Base-by-base conservation (phyloP, 2,888 invertebrate genomes). In the Acholoe squamosa region DNA sequence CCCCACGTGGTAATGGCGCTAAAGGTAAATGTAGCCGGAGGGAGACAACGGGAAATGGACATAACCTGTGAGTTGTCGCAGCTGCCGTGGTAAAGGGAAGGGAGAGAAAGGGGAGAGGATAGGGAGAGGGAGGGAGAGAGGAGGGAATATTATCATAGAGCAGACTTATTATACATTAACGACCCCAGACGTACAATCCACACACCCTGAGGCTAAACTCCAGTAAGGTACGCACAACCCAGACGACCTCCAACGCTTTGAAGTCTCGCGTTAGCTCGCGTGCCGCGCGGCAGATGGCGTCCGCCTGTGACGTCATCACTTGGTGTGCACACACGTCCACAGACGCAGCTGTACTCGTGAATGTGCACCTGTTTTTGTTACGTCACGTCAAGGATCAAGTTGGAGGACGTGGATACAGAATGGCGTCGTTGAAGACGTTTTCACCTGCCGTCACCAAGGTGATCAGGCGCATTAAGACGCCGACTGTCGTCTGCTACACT, bases 191-290 rank as follows among this genome's bases (percentile, higher is more conserved):
- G 16, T 7, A 71, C 7, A 0, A 0, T 3, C 28, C 28, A 28
- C 3, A 25, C 28, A n/a, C 71, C 71, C 71, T 25, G 28, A 25
- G 28, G 71, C 71, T 25, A 71, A 71, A 71, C 25, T 71, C 71
- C 28, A 71, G 71, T 71, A 71, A 71, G 19, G 71, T 71, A 71
- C 71, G n/a, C 71, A 14, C 5, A 3, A 28, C 71, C 28, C 71
- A 61, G 71, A 71, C 71, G 25, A 22, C 71, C 28, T 71, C 71
- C 71, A 22, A 28, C 71, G 1, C 28, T 71, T 71, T 71, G 71
- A 71, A 71, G 71, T 71, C 71, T 71, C 71, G 71, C 71, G 71
- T 22, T 71, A n/a, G 31, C 28, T 22, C 71, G 71, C 71, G 71
- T 25, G 28, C 5, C 71, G 12, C 12, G 5, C 71, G 71, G 28